Evolutionary conservation across 2,113 vertebrate genomes (phyloP).

Genomic region (Climacteris rufus): DNA sequence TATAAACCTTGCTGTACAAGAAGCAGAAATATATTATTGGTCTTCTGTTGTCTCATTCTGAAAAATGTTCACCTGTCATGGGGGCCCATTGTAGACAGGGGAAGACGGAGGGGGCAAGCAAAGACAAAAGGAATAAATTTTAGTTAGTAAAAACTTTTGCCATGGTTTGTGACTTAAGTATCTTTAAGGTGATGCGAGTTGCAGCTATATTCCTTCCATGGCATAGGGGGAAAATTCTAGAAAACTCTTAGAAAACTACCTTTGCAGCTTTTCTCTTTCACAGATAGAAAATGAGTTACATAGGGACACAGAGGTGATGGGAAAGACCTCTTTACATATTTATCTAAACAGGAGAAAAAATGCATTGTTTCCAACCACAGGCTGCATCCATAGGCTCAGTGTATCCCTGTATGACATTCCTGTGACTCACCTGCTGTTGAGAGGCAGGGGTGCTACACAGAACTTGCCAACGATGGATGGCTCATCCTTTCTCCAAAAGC

Average conservation of each 20-base stretch:
- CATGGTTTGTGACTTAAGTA: neutral
- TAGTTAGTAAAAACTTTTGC: neutral
- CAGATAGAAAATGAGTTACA: neutral
- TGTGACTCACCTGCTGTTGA: conserved; percentile 61
- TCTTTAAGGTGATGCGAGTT: neutral
- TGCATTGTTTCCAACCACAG: neutral
- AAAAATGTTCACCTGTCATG: neutral
- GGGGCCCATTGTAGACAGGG: neutral
- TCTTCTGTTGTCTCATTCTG: neutral
- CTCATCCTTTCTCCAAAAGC: conserved; percentile 53
- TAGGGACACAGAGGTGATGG: neutral
- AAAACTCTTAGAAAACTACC: neutral
- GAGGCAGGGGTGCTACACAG: conserved; percentile 63
- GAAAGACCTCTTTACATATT: neutral
- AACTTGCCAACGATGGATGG: conserved; percentile 45
- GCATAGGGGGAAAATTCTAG: neutral
- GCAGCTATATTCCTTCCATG: neutral
- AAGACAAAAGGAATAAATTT: neutral
- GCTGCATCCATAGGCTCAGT: neutral
- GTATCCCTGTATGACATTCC: neutral
- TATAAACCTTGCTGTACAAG: neutral
- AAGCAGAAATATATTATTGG: neutral
- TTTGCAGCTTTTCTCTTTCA: neutral
- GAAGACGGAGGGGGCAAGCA: neutral
- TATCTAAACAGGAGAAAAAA: neutral